These are phyloP conservation scores for Chrysina gloriosa DNA, from an alignment of 2,888 invertebrate species.

Conservation along the genomic window DNA sequence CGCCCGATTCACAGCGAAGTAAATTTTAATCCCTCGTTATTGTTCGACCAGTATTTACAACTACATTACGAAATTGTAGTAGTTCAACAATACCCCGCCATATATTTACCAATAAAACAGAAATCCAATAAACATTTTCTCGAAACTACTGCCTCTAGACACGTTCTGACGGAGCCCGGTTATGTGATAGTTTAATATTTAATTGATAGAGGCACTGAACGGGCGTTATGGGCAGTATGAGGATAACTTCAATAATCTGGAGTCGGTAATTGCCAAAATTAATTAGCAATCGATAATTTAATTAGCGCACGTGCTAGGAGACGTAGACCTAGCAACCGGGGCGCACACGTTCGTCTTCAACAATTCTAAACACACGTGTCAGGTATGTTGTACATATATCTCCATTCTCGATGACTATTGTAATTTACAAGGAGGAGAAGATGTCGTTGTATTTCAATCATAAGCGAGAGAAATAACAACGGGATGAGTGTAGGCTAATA, in stretches of 20 bases:
- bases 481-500: neutral
- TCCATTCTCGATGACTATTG: neutral
- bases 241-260: slow-evolving; percentile 20
- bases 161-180: neutral
- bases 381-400: neutral
- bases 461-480: neutral
- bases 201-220: slow-evolving; percentile 5
- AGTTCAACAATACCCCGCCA: too few relatives aligned
- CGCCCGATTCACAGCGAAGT: too few relatives aligned
- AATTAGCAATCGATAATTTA: slow-evolving; percentile 41
- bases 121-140: slow-evolving; percentile 5
- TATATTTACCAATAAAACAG: slow-evolving; percentile 10
- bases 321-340: neutral
- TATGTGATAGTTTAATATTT: slow-evolving; percentile 20
- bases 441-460: neutral
- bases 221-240: neutral
- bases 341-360: neutral
- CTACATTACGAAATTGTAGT: too few relatives aligned
- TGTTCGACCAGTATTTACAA: neutral
- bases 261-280: slow-evolving; percentile 36
- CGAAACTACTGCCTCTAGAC: neutral
- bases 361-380: neutral
- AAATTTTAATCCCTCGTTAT: neutral
- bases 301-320: slow-evolving; percentile 15
- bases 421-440: neutral